Conservation (phyloP, 2,888 invertebrate species). For the Drosophila nr. medialis region DNA sequence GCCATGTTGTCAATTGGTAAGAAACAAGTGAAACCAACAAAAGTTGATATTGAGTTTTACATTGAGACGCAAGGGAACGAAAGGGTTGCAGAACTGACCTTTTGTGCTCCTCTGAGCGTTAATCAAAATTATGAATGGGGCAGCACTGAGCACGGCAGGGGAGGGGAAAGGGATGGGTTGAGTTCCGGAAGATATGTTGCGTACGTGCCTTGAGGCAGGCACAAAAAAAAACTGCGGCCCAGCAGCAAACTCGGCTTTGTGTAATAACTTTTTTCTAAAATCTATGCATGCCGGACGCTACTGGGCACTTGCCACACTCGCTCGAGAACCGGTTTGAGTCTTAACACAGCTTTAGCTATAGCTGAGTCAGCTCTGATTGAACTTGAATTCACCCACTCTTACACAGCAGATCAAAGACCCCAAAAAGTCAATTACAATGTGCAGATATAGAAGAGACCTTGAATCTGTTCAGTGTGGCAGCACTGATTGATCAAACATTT, state of each 20-base stretch:
- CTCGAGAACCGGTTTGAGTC: constrained; percentile 13
- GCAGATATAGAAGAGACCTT: neutral
- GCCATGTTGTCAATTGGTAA: constrained; percentile 11
- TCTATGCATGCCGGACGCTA: constrained; percentile 20
- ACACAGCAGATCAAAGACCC: neutral
- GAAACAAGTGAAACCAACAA: constrained; percentile 19
- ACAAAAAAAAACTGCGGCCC: neutral
- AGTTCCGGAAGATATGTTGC: constrained; percentile 27
- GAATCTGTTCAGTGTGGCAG: no score
- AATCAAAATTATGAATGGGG: constrained; percentile 1
- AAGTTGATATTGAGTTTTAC: neutral
- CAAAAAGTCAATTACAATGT: neutral
- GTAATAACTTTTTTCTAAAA: neutral
- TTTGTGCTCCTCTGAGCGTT: constrained; percentile 10
- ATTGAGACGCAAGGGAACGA: constrained; percentile 6
- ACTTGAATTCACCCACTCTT: neutral
- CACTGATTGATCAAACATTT: neutral
- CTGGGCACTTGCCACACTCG: constrained; percentile 7
- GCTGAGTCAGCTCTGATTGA: constrained; percentile 1
- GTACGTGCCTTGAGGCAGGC: constrained; percentile 54
- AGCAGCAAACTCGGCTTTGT: neutral
- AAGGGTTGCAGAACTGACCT: constrained; percentile 18
- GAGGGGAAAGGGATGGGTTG: neutral
- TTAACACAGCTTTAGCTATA: neutral
- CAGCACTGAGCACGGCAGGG: neutral